phyloP scores from a whole-genome alignment of 2,797 vertebrate species.

The Acomys russatus region DNA sequence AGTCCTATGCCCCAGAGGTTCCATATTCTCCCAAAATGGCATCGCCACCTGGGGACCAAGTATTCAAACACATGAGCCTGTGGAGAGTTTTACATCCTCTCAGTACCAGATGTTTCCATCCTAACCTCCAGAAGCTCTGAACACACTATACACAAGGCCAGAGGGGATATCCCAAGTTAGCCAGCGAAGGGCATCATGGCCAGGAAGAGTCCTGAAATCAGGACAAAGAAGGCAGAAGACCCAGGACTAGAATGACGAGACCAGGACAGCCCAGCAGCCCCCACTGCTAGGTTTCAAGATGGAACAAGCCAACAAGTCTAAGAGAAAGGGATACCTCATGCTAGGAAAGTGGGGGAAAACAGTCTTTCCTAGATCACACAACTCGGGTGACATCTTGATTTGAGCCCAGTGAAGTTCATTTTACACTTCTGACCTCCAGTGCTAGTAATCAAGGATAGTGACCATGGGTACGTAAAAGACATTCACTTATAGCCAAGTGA shows the following conservation, averaged over 20 bases:
- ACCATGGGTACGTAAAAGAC: neutral
- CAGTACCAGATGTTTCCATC: neutral
- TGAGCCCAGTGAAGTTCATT: neutral
- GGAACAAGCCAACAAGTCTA: neutral
- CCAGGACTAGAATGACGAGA: neutral
- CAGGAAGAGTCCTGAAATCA: neutral
- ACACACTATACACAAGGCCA: neutral
- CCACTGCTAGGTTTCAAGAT: neutral
- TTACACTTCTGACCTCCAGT: conserved; percentile 21
- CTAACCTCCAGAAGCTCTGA: conserved; percentile 33
- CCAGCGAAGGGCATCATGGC: neutral
- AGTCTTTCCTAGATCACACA: neutral
- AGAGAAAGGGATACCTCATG: neutral
- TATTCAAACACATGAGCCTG: neutral
- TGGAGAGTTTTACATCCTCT: neutral
- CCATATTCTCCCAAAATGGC: neutral
- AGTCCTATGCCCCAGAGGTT: neutral
- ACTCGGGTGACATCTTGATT: neutral
- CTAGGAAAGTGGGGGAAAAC: neutral
- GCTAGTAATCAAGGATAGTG: neutral
- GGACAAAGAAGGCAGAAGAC: neutral
- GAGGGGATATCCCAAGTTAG: neutral
- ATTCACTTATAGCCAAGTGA: neutral
- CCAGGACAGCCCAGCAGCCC: neutral
- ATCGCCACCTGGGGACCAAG: neutral